These are phyloP conservation scores for Pseudomyrmex dendroicus DNA, from an alignment of 1,140 invertebrate genomes.

Conservation along the genomic window DNA sequence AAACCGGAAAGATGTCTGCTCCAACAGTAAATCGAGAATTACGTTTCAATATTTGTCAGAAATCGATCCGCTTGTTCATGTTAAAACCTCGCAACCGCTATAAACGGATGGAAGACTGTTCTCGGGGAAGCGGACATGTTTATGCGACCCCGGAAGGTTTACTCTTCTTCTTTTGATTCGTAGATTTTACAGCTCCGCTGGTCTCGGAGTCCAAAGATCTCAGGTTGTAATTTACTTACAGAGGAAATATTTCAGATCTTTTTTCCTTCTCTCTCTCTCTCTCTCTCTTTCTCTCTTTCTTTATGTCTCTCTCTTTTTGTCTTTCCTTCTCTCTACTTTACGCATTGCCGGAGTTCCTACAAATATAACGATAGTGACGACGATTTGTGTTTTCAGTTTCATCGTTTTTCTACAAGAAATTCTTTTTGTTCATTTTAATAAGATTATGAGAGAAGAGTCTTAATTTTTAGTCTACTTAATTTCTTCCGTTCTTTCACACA, in stretches of 20 bases:
- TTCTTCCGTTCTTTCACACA: neutral
- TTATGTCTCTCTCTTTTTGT: too few species aligned
- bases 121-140: constrained; percentile 11
- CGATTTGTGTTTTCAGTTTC: constrained; percentile 20
- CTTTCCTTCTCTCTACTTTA: neutral
- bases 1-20: neutral
- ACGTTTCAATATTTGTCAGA: constrained; percentile 18
- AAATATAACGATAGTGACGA: constrained; percentile 17
- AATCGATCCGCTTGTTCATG: constrained; percentile 24
- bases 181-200: constrained; percentile 11
- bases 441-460: neutral
- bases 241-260: constrained; percentile 38
- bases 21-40: constrained; percentile 31
- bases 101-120: constrained; percentile 4
- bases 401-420: neutral
- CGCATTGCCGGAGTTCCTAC: constrained; percentile 16
- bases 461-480: constrained; percentile 3
- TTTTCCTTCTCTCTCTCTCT: neutral
- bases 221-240: constrained; percentile 65
- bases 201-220: neutral
- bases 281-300: too few species aligned
- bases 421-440: neutral
- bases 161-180: constrained; percentile 29
- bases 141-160: constrained; percentile 11
- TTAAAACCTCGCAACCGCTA: neutral